Evolutionary conservation across 2,113 vertebrate species (phyloP).

Genomic region (Elachura formosa): DNA sequence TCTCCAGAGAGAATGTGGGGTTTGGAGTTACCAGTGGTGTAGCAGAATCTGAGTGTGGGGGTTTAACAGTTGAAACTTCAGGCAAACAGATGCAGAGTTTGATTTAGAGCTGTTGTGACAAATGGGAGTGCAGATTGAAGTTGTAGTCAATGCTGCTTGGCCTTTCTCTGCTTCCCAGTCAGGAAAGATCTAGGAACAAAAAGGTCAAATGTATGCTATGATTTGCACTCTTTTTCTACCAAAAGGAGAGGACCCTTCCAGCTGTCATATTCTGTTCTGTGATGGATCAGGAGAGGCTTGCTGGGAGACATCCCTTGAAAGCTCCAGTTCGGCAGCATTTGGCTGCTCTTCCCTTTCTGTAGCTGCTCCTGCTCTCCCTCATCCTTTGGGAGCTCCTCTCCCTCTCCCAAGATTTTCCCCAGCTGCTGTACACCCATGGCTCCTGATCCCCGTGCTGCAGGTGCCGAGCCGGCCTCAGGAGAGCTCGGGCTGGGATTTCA

Average conservation of each 20-base stretch:
- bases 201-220: neutral
- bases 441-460: neutral
- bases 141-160: neutral
- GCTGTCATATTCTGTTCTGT: neutral
- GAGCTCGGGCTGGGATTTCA: neutral
- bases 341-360: neutral
- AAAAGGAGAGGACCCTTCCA: neutral
- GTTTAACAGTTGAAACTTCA: neutral
- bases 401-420: neutral
- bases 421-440: neutral
- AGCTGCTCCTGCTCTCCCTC: neutral
- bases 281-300: neutral
- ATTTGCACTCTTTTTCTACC: neutral
- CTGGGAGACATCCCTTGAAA: neutral
- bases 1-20: neutral
- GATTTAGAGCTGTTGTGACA: neutral
- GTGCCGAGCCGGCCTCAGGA: neutral
- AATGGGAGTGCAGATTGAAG: neutral
- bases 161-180: neutral
- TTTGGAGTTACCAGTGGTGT: neutral
- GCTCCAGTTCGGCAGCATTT: neutral
- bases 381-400: neutral
- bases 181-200: neutral
- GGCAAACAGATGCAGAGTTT: neutral
- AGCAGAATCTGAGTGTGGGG: neutral